These are phyloP conservation scores for Dermatophagoides farinae DNA, from an alignment of 1,140 invertebrate genomes.

Conservation along the genomic window DNA sequence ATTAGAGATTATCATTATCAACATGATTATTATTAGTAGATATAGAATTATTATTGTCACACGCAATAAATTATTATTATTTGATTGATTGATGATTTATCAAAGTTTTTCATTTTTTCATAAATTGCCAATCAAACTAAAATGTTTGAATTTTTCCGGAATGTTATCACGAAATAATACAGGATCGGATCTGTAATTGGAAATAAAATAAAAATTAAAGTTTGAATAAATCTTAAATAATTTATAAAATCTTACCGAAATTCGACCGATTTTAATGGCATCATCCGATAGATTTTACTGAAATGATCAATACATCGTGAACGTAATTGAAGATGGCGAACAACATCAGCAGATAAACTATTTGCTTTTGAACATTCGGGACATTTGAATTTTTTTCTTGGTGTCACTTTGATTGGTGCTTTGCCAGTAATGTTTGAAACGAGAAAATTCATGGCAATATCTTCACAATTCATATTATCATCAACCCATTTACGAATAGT, in stretches of 20 bases:
- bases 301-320: slow-evolving; percentile 80
- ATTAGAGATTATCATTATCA: no score
- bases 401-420: slow-evolving; percentile 84
- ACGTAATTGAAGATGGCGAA: slow-evolving; percentile 68
- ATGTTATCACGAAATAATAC: slow-evolving; percentile 75
- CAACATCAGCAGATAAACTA: slow-evolving; percentile 74
- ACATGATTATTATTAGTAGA: no score
- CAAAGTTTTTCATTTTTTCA: slow-evolving; percentile 26
- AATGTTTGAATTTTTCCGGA: slow-evolving; percentile 64
- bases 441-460: slow-evolving; percentile 85
- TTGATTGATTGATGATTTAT: no score
- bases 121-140: slow-evolving; percentile 72
- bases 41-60: no score
- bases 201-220: background rate
- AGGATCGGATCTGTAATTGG: slow-evolving; percentile 55
- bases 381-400: slow-evolving; percentile 93
- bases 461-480: slow-evolving; percentile 80
- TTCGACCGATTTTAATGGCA: slow-evolving; percentile 71
- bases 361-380: slow-evolving; percentile 79
- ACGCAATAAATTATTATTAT: no score
- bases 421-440: slow-evolving; percentile 71
- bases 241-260: slow-evolving; percentile 30
- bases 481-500: slow-evolving; percentile 66
- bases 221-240: background rate
- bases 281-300: slow-evolving; percentile 53